A percentile compares a stretch with the other conserved stretches of the same genome.
Conservation (phyloP, 2,888 invertebrate species). For the Oligia strigilis region DNA sequence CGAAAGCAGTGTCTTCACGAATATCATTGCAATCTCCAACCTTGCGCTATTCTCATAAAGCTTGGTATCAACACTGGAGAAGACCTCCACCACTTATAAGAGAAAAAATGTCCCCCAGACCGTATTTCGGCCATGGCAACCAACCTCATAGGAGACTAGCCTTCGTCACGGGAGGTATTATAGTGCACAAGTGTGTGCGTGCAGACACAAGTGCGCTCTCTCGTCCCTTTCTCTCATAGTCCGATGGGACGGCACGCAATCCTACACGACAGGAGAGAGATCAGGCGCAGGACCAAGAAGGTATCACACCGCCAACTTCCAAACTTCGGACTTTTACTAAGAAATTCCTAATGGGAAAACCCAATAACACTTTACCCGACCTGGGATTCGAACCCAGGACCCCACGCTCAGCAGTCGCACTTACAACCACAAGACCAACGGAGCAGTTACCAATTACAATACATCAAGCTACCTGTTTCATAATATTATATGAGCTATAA, state of each 20-base stretch:
- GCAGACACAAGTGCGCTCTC: background rate
- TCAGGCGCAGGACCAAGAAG: too few species aligned
- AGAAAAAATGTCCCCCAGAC: background rate
- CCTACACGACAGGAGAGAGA: too few species aligned
- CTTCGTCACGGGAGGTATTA: background rate
- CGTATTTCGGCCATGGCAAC: background rate
- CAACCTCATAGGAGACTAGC: background rate
- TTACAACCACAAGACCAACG: background rate
- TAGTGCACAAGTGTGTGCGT: too few species aligned
- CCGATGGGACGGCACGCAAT: too few species aligned
- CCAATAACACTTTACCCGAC: background rate
- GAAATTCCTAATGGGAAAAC: background rate
- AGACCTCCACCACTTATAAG: background rate
- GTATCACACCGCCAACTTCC: too few species aligned
- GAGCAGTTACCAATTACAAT: background rate
- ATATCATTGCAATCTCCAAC: background rate
- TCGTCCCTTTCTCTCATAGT: background rate
- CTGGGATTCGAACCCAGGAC: background rate
- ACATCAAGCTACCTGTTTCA: background rate
- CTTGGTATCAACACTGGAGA: background rate
- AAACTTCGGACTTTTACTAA: background rate
- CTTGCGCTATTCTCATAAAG: background rate
- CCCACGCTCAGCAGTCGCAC: background rate
- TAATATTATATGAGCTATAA: slow-evolving; percentile 32
- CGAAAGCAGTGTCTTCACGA: background rate